Percentiles rank a stretch among this genome's conserved stretches.
Evolutionary conservation across 2,797 vertebrate genomes (phyloP).

Genomic region (Decapterus maruadsi): DNA sequence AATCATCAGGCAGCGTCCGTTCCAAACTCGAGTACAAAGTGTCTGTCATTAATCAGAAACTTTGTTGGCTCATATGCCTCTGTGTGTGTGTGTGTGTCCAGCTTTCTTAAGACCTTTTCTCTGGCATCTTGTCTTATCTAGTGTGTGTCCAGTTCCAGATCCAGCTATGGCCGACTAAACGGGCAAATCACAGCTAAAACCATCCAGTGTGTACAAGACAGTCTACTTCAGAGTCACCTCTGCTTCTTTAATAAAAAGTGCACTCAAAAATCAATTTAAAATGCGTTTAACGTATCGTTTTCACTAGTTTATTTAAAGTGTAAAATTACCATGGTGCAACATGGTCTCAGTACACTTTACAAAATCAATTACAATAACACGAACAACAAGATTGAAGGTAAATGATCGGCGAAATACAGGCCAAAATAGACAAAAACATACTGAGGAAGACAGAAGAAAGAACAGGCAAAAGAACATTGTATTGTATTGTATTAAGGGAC

Average conservation of each 20-base stretch:
- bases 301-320: no score
- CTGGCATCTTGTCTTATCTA: constrained; percentile 2
- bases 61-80: neutral
- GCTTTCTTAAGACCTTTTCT: constrained; percentile 5
- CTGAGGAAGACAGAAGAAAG: no score
- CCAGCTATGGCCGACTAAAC: neutral
- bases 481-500: neutral
- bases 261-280: neutral
- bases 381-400: no score
- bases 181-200: no score
- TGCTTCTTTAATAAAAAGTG: constrained; percentile 5
- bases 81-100: neutral
- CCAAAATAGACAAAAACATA: no score
- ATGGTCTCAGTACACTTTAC: no score
- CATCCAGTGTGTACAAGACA: constrained; percentile 1
- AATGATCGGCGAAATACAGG: no score
- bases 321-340: no score
- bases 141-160: constrained; percentile 4
- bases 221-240: neutral
- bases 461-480: no score
- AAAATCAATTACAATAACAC: no score
- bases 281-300: no score
- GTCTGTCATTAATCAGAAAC: constrained; percentile 10
- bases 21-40: constrained; percentile 1
- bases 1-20: constrained; percentile 4